Base-by-base conservation (phyloP, 2,113 vertebrate genomes). In the Alethe castanea region DNA sequence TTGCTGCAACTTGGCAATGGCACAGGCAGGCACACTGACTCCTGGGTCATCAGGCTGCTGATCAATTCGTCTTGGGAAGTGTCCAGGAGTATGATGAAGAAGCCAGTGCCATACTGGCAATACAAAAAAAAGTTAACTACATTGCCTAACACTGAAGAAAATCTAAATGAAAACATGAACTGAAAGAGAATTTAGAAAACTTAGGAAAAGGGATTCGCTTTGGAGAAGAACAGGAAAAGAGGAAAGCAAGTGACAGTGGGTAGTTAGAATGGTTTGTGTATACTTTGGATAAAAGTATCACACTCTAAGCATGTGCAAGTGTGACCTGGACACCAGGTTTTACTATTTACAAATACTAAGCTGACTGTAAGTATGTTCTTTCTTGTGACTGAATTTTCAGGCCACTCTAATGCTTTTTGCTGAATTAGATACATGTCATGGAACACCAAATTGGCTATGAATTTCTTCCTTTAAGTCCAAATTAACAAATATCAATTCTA, bases 11-110 rank as follows among this genome's bases (percentile, higher is more conserved):
- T 9, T 97, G 97, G 92, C 98, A 98, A 86, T 98, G 98, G 98
- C 97, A 98, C 89, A 98, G 98, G 6, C 98, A 98, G 79, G 98
- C 97, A 35, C 95, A 96, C 62, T 96, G 97, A 98, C 70, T 98
- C 81, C 96, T 98, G 19, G 97, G 97, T 2, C 94, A 98, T 69
- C 97, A 98, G 22, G 96, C 95, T 38, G 94, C 95, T 45, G 95
- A 53, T 67, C 97, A 98, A 25, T 94, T 98, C 92, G 97, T 97
- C 44, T 98, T 83, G 44, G 97, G 98, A 87, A 98, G 95, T 57
- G 97, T 97, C 86, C 95, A 98, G 90, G 97, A 98, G 85, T 97
- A 98, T 14, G 96, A 97, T 40, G 97, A 98, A 14, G 97, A 98
- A 17, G 96, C 95, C 40, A 98, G 94, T 56, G 61, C 67, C 16